Percentiles rank a stretch among this genome's conserved stretches.
Evolutionary conservation across 2,113 vertebrate genomes (phyloP).

Genomic region (Oxygymnocypris stewartii): DNA sequence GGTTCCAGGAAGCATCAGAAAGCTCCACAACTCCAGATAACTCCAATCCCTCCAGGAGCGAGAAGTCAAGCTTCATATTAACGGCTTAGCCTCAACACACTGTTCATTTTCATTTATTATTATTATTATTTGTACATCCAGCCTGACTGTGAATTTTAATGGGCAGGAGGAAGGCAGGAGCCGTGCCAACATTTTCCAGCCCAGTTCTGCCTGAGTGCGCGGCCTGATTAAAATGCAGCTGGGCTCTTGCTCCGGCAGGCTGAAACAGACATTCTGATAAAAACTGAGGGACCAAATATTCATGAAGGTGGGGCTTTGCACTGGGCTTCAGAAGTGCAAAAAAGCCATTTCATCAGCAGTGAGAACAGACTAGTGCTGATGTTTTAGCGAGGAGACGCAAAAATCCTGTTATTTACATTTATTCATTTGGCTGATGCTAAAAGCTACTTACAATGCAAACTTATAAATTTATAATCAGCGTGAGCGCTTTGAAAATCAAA

Average conservation of each 20-base stretch:
- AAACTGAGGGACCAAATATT: slow-evolving; percentile 65
- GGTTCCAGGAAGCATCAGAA: slow-evolving; percentile 4
- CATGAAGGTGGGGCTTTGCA: slow-evolving; percentile 58
- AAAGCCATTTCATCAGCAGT: slow-evolving; percentile 24
- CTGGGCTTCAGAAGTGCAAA: slow-evolving; percentile 17
- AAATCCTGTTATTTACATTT: slow-evolving; percentile 24
- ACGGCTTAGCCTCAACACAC: slow-evolving; percentile 62
- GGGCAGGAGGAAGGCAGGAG: slow-evolving; percentile 59
- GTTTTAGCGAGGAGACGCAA: neutral
- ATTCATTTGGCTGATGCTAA: slow-evolving; percentile 15
- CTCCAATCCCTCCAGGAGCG: slow-evolving; percentile 53
- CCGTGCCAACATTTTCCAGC: slow-evolving; percentile 66
- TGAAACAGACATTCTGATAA: slow-evolving; percentile 72
- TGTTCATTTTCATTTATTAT: slow-evolving; percentile 61
- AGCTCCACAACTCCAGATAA: slow-evolving; percentile 44
- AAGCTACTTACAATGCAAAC: slow-evolving; percentile 2
- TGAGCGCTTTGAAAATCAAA: slow-evolving; percentile 1
- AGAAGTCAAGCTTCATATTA: slow-evolving; percentile 58
- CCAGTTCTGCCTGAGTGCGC: slow-evolving; percentile 73
- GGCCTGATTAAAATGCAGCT: slow-evolving; percentile 75
- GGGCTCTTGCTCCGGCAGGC: slow-evolving; percentile 62
- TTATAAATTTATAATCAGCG: slow-evolving; percentile 20
- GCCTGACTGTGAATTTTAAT: slow-evolving; percentile 71
- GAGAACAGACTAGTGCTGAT: neutral
- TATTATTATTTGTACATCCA: slow-evolving; percentile 74